These are phyloP conservation scores for Mythimna albipuncta DNA, from an alignment of 2,888 invertebrate genomes.

Conservation along the genomic window DNA sequence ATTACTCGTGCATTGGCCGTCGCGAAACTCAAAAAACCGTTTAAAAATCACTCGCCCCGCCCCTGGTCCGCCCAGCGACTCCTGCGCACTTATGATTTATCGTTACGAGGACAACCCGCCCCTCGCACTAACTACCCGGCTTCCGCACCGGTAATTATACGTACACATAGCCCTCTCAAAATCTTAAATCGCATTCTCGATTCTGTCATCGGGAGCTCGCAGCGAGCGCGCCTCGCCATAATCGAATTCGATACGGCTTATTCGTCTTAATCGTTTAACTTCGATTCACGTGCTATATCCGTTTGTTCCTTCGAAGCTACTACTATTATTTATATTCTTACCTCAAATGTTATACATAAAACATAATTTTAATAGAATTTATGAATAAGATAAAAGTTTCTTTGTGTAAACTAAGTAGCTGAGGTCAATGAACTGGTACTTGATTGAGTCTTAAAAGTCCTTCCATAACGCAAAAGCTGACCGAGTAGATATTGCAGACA, in stretches of 20 bases:
- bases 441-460: constrained; percentile 29
- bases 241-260: constrained; percentile 79
- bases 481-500: neutral
- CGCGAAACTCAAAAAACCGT: constrained; percentile 88
- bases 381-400: constrained; percentile 40
- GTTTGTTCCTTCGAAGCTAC: constrained; percentile 59
- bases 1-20: constrained; percentile 87
- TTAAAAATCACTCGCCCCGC: constrained; percentile 90
- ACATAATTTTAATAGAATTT: constrained; percentile 40
- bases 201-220: constrained; percentile 78
- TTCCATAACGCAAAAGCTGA: constrained; percentile 9
- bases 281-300: constrained; percentile 73
- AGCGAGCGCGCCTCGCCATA: constrained; percentile 69
- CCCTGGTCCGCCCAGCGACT: constrained; percentile 86
- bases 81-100: constrained; percentile 90
- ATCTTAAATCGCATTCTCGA: constrained; percentile 82
- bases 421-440: constrained; percentile 46
- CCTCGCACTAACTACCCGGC: constrained; percentile 86
- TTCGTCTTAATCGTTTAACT: constrained; percentile 77
- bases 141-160: constrained; percentile 88
- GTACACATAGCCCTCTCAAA: constrained; percentile 81
- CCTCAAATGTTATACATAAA: constrained; percentile 60
- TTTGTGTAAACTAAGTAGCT: constrained; percentile 45
- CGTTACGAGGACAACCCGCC: constrained; percentile 88
- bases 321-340: constrained; percentile 58